Conservation (phyloP, 2,888 invertebrate genomes). For the Lysandra bellargus region DNA sequence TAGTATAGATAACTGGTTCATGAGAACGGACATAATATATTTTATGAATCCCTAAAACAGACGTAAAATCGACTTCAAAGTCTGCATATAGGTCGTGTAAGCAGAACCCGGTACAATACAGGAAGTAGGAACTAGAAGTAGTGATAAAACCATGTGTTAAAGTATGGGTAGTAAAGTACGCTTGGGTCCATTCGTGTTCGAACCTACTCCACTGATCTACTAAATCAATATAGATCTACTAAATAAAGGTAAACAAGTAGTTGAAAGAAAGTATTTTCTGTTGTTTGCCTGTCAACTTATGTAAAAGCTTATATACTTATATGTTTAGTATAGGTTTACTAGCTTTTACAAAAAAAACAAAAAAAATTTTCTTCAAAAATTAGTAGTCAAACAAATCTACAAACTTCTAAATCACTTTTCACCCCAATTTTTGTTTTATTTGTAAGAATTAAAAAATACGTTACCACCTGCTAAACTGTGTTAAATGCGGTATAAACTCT, state of each 20-base stretch:
- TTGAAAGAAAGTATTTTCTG: background rate
- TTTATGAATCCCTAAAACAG: background rate
- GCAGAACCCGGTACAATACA: background rate
- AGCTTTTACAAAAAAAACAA: too few relatives aligned
- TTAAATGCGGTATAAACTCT: too few relatives aligned
- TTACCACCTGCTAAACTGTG: too few relatives aligned
- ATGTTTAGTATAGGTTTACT: too few relatives aligned
- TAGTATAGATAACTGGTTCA: background rate
- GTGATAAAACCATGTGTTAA: background rate
- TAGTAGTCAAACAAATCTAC: too few relatives aligned
- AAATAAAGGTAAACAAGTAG: constrained; percentile 21
- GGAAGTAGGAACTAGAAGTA: background rate
- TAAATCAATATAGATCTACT: too few relatives aligned
- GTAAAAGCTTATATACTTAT: too few relatives aligned
- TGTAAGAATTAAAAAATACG: too few relatives aligned
- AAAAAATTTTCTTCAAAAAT: too few relatives aligned
- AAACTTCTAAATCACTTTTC: too few relatives aligned
- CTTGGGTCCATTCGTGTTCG: background rate
- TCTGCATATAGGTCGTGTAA: background rate
- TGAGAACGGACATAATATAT: background rate
- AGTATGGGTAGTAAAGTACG: background rate
- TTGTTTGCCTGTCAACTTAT: background rate
- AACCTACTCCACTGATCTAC: constrained; percentile 25
- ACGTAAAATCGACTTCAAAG: background rate
- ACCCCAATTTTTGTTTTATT: too few relatives aligned